Evolutionary conservation across 2,113 vertebrate genomes (phyloP).

Genomic region (Xenopus borealis): DNA sequence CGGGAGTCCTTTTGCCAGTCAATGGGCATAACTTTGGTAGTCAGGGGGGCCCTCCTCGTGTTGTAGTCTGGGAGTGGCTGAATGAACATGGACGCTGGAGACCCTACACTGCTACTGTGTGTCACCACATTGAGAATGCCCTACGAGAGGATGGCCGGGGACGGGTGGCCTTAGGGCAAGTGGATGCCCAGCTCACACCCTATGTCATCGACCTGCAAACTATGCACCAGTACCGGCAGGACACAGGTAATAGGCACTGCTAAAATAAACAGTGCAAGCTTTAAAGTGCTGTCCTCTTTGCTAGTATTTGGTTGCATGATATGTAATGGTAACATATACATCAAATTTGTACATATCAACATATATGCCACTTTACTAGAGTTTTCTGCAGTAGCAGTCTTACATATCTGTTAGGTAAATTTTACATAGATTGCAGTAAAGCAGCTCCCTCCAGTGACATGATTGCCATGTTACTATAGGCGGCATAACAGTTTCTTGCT

Average conservation of each 20-base stretch:
- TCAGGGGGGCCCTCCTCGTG: conserved; percentile 84
- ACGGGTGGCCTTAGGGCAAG: conserved; percentile 86
- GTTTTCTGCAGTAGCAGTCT: no score
- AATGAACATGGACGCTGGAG: conserved; percentile 92
- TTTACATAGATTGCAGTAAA: no score
- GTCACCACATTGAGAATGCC: conserved; percentile 91
- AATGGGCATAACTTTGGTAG: conserved; percentile 74
- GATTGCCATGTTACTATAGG: no score
- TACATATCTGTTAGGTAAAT: no score
- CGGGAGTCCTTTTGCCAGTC: conserved; percentile 56
- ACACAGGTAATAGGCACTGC: conserved; percentile 77
- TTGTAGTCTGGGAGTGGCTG: conserved; percentile 97
- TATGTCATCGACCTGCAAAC: conserved; percentile 94
- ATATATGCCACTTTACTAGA: no score
- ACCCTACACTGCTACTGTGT: conserved; percentile 85
- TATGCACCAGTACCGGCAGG: conserved; percentile 96
- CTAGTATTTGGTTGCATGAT: no score
- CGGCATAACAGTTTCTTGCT: no score
- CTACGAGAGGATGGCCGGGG: conserved; percentile 84
- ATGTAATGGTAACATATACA: no score
- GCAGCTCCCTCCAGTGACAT: no score
- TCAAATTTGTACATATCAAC: no score
- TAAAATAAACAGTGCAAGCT: background rate
- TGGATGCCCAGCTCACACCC: conserved; percentile 84
- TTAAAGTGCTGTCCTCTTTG: no score